These are phyloP conservation scores for Eulimnadia texana DNA, from an alignment of 1,140 invertebrate species.

Conservation along the genomic window DNA sequence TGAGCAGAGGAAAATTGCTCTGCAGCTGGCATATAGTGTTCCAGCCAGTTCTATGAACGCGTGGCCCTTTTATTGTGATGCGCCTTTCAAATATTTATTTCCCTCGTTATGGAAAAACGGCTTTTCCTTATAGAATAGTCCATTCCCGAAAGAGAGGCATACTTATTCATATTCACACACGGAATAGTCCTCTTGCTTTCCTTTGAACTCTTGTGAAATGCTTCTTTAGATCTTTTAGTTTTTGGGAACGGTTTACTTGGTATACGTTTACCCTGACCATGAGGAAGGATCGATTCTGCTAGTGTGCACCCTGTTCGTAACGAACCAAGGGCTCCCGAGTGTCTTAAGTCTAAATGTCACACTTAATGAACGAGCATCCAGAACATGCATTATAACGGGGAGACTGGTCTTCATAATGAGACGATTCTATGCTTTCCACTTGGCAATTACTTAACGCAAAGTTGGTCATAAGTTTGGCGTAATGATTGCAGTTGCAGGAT, in stretches of 20 bases:
- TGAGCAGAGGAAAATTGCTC: neutral
- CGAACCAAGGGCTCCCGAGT: neutral
- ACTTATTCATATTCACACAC: too few species aligned
- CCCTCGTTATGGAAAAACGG: neutral
- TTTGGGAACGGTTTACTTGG: too few species aligned
- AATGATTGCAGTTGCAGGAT: too few species aligned
- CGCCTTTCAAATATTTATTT: neutral
- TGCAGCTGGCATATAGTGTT: neutral
- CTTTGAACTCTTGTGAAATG: too few species aligned
- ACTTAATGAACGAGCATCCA: neutral
- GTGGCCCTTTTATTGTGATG: neutral
- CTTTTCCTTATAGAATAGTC: too few species aligned
- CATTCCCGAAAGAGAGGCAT: too few species aligned
- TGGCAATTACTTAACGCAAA: too few species aligned
- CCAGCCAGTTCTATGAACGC: neutral
- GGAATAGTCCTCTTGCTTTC: too few species aligned
- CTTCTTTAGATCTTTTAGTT: too few species aligned
- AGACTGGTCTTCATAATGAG: neutral
- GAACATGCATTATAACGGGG: neutral
- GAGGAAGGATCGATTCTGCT: neutral
- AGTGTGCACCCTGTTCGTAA: too few species aligned
- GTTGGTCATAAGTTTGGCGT: too few species aligned
- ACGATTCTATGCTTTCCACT: neutral
- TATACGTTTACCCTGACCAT: neutral
- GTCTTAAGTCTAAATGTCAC: neutral